Evolutionary conservation across 2,888 invertebrate species (phyloP), one percentile per base, ranked within the genome.

Genomic region (Synanthedon vespiformis): DNA sequence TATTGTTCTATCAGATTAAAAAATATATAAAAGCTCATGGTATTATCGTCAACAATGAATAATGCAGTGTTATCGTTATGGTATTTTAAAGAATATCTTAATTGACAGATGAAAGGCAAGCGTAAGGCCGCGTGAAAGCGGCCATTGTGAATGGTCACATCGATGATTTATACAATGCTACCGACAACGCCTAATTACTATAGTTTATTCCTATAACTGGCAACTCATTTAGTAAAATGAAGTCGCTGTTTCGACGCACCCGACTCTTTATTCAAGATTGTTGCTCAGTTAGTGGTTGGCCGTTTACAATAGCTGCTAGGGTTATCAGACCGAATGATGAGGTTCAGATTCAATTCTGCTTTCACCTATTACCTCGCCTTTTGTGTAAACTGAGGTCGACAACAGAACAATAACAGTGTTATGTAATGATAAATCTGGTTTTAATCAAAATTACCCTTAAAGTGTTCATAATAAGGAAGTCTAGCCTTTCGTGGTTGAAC

Each of bases 271-370:
- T 48, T 73, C 76, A 73, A 75, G 72, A 77, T 78, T 76, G 77
- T 77, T 70, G 67, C 64, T 70, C 63, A 60, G 65, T 62, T 67
- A 67, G 67, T 71, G 65, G 74, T 68, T 68, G 70, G 65, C 69
- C 64, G 63, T 64, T 66, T 73, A 83, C 82, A 83, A 81, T 80
- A 70, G 77, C 68, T 53, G 48, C 65, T 72, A 77, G 78, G 80
- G 74, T 85, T 82, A 83, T 83, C 84, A 83, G 85, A 85, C 82
- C 85, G 83, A 63, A 78, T 81, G 82, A 83, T 82, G 82, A 77
- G 72, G 76, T 74, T 79, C 74, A 72, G 73, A 74, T 77, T 77
- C 73, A 68, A 72, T 68, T 67, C 68, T 71, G 78, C 84, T 86
- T 85, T 85, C 86, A 80, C 83, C 79, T 61, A 79, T 84, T 81